A percentile compares a stretch with the other conserved stretches of the same genome.
Evolutionary conservation across 2,797 vertebrate species (phyloP).

Genomic region (Rallus crepitans): DNA sequence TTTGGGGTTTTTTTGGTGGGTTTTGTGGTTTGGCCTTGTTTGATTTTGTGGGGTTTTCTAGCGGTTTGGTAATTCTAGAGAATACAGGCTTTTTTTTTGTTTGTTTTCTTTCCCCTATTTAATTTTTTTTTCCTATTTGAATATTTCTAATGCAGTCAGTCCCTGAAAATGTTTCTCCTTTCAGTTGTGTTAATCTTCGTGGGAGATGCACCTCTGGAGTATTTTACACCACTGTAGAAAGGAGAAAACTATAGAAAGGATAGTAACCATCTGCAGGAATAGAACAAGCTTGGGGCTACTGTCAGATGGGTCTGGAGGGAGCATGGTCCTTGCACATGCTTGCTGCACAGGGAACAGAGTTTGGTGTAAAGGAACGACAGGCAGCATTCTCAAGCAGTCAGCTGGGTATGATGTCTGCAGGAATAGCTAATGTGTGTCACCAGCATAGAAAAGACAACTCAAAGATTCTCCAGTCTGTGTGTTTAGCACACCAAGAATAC

Average conservation of each 20-base stretch:
- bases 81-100: background rate
- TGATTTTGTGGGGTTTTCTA: background rate
- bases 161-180: background rate
- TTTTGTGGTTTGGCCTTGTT: no score
- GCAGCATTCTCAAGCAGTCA: background rate
- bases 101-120: no score
- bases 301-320: background rate
- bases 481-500: background rate
- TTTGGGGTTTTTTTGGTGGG: no score
- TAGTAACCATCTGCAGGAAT: background rate
- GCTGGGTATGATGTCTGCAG: background rate
- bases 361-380: background rate
- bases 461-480: background rate
- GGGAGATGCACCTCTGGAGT: background rate
- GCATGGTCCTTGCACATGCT: rapidly evolving
- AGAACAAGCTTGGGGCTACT: background rate
- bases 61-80: background rate
- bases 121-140: background rate
- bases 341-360: background rate
- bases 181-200: background rate
- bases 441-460: background rate
- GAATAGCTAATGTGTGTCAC: background rate
- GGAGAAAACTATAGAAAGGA: background rate
- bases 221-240: background rate
- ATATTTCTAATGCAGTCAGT: background rate